Evolutionary conservation across 2,113 vertebrate genomes (phyloP).

Genomic region (Chauna torquata): DNA sequence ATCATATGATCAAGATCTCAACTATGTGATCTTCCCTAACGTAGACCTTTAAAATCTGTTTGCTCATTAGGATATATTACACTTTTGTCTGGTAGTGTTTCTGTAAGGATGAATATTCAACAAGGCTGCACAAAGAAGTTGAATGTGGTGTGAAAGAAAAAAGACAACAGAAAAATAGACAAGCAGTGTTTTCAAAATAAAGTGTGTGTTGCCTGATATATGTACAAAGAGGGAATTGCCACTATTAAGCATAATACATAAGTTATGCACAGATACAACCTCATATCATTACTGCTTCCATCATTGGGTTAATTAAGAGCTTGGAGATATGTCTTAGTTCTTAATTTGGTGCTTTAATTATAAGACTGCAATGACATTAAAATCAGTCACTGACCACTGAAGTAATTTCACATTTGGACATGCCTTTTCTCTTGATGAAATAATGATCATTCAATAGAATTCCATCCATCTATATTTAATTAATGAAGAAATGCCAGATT

Average conservation of each 20-base stretch:
- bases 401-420: constrained; percentile 36
- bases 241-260: not conserved
- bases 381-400: constrained; percentile 41
- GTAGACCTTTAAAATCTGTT: not conserved
- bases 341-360: constrained; percentile 49
- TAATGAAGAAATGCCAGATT: constrained; percentile 33
- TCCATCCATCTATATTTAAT: constrained; percentile 30
- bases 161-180: not conserved
- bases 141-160: not conserved
- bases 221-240: not conserved
- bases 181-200: not conserved
- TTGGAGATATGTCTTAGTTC: constrained; percentile 21
- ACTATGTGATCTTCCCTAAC: not conserved
- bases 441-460: not conserved
- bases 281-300: not conserved
- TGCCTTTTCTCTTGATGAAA: constrained; percentile 36
- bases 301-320: not conserved
- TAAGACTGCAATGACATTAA: constrained; percentile 26
- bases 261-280: not conserved
- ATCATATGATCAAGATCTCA: not conserved
- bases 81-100: not conserved
- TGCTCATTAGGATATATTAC: not conserved
- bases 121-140: not conserved
- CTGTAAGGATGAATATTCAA: not conserved
- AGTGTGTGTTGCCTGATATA: not conserved